Percentiles rank a stretch among this genome's conserved stretches.
Evolutionary conservation across 2,888 invertebrate genomes (phyloP).

Genomic region (Amphipyra tragopoginis): DNA sequence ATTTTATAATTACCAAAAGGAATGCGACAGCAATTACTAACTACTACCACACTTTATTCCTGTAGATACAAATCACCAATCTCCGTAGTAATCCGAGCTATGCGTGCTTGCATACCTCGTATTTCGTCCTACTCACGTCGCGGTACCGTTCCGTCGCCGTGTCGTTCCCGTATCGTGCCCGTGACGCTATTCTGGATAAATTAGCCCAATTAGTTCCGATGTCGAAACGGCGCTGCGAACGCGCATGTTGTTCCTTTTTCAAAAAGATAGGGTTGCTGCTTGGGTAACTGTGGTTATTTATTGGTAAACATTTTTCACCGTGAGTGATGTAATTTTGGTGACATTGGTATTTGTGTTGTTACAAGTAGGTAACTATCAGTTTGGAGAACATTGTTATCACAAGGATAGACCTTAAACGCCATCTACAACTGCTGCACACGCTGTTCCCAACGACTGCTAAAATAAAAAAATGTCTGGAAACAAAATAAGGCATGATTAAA

Average conservation of each 20-base stretch:
- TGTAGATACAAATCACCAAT: constrained; percentile 74
- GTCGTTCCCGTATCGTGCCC: constrained; percentile 37
- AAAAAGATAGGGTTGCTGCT: constrained; percentile 58
- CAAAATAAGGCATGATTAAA: too few relatives aligned
- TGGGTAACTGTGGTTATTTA: constrained; percentile 52
- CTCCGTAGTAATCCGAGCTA: constrained; percentile 70
- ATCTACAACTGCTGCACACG: too few relatives aligned
- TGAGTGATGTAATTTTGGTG: constrained; percentile 45
- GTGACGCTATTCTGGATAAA: constrained; percentile 68
- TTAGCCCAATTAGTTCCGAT: constrained; percentile 78
- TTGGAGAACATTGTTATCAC: too few relatives aligned
- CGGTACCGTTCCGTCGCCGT: constrained; percentile 28
- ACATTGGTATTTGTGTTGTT: constrained; percentile 24
- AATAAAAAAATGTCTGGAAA: too few relatives aligned
- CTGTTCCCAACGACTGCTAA: too few relatives aligned
- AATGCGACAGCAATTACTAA: constrained; percentile 50
- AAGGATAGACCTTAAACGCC: too few relatives aligned
- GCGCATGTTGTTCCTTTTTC: constrained; percentile 56
- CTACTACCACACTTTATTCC: constrained; percentile 41
- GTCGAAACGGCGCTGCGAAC: constrained; percentile 57
- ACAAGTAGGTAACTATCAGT: neutral
- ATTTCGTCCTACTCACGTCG: constrained; percentile 25
- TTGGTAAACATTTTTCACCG: constrained; percentile 46
- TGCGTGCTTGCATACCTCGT: constrained; percentile 61
- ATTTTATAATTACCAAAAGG: constrained; percentile 3